Base-by-base conservation (phyloP, 2,113 vertebrate genomes). In the Xiphophorus couchianus region DNA sequence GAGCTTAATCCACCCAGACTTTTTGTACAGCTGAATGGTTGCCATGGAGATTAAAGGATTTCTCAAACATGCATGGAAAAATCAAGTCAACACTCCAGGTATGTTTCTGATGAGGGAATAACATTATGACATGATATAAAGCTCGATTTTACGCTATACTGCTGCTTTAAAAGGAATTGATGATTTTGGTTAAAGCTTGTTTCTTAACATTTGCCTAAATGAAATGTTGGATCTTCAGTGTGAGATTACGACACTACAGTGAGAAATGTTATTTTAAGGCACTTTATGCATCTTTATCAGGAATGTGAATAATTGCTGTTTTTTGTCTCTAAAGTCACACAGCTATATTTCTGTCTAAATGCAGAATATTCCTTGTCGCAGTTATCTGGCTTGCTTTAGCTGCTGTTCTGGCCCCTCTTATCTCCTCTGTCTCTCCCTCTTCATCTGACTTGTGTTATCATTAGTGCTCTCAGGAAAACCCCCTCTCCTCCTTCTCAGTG, bases 361-460 rank as follows among this genome's bases (percentile, higher is more conserved):
- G 86, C 80, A 84, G 83, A 64, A 80, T 90, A 90, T 91, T 91
- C 83, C 89, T 81, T 63, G 86, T 80, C 84, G 81, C 78, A 73
- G 80, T 91, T 90, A 83, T 92, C 86, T 85, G 65, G 60, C 77
- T 71, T 83, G 71, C 30, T 63, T 66, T 77, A 76, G 75, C 85
- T 64, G 73, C 82, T 80, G 70, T 48, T 37, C 51, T 77, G 84
- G 84, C 83, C 85, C 87, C 76, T 78, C 85, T 84, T 89, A 90
- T 90, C 90, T 83, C 78, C 71, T 62, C 82, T 63, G 90, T 83
- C 84, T 84, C 86, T 79, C 83, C 77, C 81, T 81, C 77, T 85
- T 90, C 85, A 73, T 90, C 89, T 91, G 87, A 89, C 86, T 88
- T 89, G 85, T 65, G 82, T 91, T 93, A 92, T 91, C 90, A 71